Percentiles rank a stretch among this genome's conserved stretches.
Conservation (phyloP, 2,113 vertebrate species). For the Lamprologus callipterus region DNA sequence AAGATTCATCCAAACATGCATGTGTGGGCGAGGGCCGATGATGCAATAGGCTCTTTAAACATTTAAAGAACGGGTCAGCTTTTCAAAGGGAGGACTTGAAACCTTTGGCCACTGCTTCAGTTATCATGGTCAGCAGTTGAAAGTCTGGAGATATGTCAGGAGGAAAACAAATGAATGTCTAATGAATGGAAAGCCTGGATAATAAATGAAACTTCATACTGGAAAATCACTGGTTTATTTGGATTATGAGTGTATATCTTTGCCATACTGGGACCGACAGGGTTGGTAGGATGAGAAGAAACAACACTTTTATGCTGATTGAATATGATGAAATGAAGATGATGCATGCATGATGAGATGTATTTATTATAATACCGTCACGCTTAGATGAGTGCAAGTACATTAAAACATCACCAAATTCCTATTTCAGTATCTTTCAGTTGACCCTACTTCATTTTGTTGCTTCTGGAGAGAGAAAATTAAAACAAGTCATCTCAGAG, state of each 20-base stretch:
- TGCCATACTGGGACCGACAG: not conserved
- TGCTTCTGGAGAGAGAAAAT: conserved; percentile 29
- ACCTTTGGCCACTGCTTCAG: conserved; percentile 70
- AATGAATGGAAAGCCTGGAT: conserved; percentile 56
- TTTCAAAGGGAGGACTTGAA: conserved; percentile 63
- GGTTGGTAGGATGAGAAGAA: conserved; percentile 10
- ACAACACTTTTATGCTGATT: not conserved
- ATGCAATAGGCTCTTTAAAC: conserved; percentile 68
- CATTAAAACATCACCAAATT: not conserved
- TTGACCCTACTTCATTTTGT: not conserved
- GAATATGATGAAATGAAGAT: not conserved
- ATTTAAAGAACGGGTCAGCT: conserved; percentile 68
- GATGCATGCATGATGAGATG: not conserved
- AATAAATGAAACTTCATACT: conserved; percentile 46
- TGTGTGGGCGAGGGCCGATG: conserved; percentile 67
- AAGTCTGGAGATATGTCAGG: conserved; percentile 55
- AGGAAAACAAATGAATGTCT: conserved; percentile 55
- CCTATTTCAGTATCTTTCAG: not conserved
- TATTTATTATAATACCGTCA: not conserved
- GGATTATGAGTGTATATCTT: conserved; percentile 46
- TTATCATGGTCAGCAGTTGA: conserved; percentile 66
- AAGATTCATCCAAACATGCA: conserved; percentile 64
- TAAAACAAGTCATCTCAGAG: conserved; percentile 61
- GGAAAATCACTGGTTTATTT: conserved; percentile 54
- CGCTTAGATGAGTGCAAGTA: not conserved